Percentiles rank a stretch among this genome's conserved stretches.
Conservation (phyloP, 2,113 vertebrate genomes). For the Pseudois nayaur region DNA sequence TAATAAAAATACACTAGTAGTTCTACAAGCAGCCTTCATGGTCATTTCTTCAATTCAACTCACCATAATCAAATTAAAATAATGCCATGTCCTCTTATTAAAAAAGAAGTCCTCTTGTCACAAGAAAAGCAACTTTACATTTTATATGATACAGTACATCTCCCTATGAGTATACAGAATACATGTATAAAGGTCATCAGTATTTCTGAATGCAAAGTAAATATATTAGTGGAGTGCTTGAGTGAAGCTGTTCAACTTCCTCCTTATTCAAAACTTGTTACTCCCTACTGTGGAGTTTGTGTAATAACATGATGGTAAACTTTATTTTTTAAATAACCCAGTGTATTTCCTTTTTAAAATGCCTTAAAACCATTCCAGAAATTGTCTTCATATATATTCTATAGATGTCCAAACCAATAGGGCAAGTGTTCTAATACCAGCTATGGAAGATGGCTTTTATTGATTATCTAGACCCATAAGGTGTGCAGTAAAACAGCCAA, state of each 20-base stretch:
- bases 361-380: conserved; percentile 43
- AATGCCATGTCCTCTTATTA: conserved; percentile 65
- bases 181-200: conserved; percentile 65
- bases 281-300: conserved; percentile 58
- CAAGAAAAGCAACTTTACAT: conserved; percentile 69
- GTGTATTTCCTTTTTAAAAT: conserved; percentile 54
- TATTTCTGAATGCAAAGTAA: conserved; percentile 67
- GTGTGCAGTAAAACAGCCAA: conserved; percentile 58
- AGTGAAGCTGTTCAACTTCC: conserved; percentile 57
- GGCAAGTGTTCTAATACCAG: conserved; percentile 42
- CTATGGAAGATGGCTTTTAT: conserved; percentile 50
- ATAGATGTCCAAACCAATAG: conserved; percentile 45
- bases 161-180: conserved; percentile 65
- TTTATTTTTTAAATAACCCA: conserved; percentile 61
- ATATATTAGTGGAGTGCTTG: conserved; percentile 64
- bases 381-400: conserved; percentile 24
- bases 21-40: conserved; percentile 77
- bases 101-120: conserved; percentile 61
- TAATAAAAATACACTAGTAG: conserved; percentile 59
- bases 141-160: conserved; percentile 66
- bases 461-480: conserved; percentile 66
- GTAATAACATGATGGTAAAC: conserved; percentile 60
- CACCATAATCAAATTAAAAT: conserved; percentile 74
- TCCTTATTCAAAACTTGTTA: conserved; percentile 62
- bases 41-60: conserved; percentile 74